Evolutionary conservation across 2,888 invertebrate genomes (phyloP), one percentile per base, ranked within the genome.

Genomic region (Diogma glabrata): DNA sequence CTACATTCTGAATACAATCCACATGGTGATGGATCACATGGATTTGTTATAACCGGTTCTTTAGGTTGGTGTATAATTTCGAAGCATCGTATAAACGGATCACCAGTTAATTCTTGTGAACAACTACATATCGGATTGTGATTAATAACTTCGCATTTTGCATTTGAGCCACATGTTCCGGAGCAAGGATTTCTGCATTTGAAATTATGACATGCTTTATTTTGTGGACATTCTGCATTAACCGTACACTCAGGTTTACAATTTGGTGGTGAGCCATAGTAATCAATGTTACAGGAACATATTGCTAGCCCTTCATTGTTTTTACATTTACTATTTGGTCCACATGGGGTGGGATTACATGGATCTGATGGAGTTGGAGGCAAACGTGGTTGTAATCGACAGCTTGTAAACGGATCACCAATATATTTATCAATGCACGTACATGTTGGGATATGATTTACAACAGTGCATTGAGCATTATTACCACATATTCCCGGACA

Each of bases 361-460:
- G 86, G 84, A 64, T 68, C 63, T 2, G 55, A 54, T 1, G 59
- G 50, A 2, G 63, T 59, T 2, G 64, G 56, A 12, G 63, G 64
- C n/a, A 59, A 53, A 8, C 63, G 54, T 40, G 64, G 61, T 50
- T 59, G 57, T 40, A 26, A 14, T 49, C 61, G 64, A 58, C 82
- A 82, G 50, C 65, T 64, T 5, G 69, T 67, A 63, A 82, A 82
- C 6, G 89, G 86, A 75, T 89, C 83, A 47, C 89, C 89, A 30
- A 78, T 75, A 62, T 75, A 84, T 45, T 83, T 84, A 57, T 77
- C 75, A 14, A 77, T 64, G 62, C 91, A 91, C 6, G 81, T 84
- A 64, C 91, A 91, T 45, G 83, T 81, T n/a, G 91, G 90, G 43
- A 87, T 78, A 64, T 92, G 91, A 64, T 88, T 88, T 12, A 87